A percentile compares a stretch with the other conserved stretches of the same genome.
phyloP scores from a whole-genome alignment of 2,888 invertebrate genomes.

The Lottia scabra region DNA sequence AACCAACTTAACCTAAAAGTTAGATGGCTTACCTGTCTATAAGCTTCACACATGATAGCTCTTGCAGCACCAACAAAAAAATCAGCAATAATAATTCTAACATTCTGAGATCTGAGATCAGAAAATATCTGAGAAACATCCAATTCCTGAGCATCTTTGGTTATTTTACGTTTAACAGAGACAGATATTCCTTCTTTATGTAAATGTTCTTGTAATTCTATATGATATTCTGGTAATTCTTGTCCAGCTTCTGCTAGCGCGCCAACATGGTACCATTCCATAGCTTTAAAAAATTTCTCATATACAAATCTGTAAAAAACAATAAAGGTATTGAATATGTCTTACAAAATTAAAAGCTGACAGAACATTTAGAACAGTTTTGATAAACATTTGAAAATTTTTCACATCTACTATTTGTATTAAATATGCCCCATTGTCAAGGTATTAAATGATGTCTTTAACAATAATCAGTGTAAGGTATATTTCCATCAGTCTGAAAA shows the following conservation, averaged over 20 bases:
- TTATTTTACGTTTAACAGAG: constrained; percentile 79
- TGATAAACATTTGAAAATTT: no score
- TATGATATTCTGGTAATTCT: constrained; percentile 82
- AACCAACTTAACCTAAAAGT: no score
- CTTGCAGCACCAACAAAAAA: constrained; percentile 77
- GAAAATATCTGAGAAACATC: constrained; percentile 58
- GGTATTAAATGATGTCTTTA: no score
- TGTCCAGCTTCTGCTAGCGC: constrained; percentile 84
- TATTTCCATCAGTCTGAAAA: no score
- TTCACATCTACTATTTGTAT: no score
- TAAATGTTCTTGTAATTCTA: constrained; percentile 78
- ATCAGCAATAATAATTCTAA: constrained; percentile 84
- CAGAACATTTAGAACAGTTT: no score
- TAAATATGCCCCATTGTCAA: no score
- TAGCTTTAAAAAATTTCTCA: constrained; percentile 52
- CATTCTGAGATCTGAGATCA: constrained; percentile 76
- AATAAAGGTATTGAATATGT: no score
- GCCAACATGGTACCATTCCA: constrained; percentile 79
- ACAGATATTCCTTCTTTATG: constrained; percentile 76
- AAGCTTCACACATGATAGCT: constrained; percentile 86
- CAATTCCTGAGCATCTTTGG: constrained; percentile 70
- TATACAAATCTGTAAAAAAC: constrained; percentile 74
- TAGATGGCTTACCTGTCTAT: constrained; percentile 70
- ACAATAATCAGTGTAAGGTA: no score
- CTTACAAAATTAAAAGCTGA: no score